A percentile compares a stretch with the other conserved stretches of the same genome.
phyloP scores from a whole-genome alignment of 2,113 vertebrate species.

The Microcebus tavaratra region DNA sequence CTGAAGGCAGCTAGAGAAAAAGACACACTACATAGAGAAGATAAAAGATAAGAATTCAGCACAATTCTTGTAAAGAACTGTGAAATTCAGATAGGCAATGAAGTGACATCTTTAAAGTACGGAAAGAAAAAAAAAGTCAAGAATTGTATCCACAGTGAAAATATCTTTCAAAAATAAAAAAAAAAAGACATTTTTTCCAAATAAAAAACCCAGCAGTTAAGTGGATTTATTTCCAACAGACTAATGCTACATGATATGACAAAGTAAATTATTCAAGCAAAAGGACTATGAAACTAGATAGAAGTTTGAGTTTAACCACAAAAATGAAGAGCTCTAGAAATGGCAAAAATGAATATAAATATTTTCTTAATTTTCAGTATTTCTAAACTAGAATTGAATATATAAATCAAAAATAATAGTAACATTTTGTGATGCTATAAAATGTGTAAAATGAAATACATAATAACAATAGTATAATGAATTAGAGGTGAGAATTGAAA shows the following conservation, averaged over 20 bases:
- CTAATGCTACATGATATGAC: background rate
- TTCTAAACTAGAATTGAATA: background rate
- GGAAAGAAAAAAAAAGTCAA: background rate
- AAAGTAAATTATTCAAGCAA: background rate
- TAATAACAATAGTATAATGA: background rate
- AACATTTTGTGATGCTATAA: background rate
- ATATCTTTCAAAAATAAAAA: background rate
- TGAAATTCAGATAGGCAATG: background rate
- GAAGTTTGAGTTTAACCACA: background rate
- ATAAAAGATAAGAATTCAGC: slow-evolving; percentile 3
- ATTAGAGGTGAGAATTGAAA: background rate
- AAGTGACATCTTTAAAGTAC: background rate
- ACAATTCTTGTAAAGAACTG: background rate
- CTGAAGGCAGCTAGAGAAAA: background rate
- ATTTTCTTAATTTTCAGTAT: background rate
- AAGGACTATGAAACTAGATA: background rate
- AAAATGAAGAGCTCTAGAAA: background rate
- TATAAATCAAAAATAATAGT: background rate
- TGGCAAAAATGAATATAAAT: background rate
- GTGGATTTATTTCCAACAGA: background rate
- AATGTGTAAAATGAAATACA: background rate
- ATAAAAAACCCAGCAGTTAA: background rate
- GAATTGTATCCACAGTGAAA: background rate
- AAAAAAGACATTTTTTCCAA: background rate
- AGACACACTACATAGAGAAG: background rate